These are phyloP conservation scores for Caenorhabditis sp. DNA, from an alignment of 2,888 invertebrate species.

Conservation along the genomic window DNA sequence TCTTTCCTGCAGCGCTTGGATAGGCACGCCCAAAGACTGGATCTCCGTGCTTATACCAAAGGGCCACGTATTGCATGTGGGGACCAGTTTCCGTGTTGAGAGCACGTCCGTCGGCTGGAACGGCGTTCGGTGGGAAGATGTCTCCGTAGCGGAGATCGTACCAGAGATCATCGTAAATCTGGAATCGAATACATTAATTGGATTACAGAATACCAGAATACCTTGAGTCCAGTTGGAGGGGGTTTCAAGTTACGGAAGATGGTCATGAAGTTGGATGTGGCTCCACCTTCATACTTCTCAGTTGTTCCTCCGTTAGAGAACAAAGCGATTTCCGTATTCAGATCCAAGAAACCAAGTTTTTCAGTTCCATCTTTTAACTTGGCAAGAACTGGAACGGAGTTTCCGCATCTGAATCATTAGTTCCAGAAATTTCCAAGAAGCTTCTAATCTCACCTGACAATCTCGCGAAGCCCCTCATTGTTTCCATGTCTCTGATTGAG, in stretches of 20 bases:
- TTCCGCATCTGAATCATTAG: conserved; percentile 69
- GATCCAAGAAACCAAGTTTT: conserved; percentile 72
- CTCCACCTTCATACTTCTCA: conserved; percentile 70
- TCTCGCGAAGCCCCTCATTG: conserved; percentile 58
- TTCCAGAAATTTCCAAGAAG: background rate
- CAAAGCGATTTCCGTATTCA: conserved; percentile 71
- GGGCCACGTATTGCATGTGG: conserved; percentile 75
- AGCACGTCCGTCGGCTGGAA: conserved; percentile 71
- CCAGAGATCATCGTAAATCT: conserved; percentile 76
- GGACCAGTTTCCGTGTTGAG: conserved; percentile 69
- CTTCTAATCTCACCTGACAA: conserved; percentile 41
- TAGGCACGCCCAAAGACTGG: conserved; percentile 76
- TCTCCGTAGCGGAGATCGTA: conserved; percentile 74
- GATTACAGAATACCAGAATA: background rate
- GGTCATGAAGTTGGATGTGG: conserved; percentile 68
- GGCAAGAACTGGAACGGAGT: conserved; percentile 74
- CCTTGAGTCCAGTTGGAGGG: conserved; percentile 75
- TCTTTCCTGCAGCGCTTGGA: conserved; percentile 69
- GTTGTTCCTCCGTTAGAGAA: conserved; percentile 71
- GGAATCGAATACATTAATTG: background rate
- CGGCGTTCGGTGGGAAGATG: conserved; percentile 69
- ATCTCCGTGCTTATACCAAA: conserved; percentile 79
- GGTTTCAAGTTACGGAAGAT: conserved; percentile 75
- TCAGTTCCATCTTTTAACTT: conserved; percentile 70
- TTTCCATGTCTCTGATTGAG: conserved; percentile 65